Evolutionary conservation across 2,888 invertebrate genomes (phyloP), one percentile per base, ranked within the genome.

Genomic region (Nomada goodeniana): DNA sequence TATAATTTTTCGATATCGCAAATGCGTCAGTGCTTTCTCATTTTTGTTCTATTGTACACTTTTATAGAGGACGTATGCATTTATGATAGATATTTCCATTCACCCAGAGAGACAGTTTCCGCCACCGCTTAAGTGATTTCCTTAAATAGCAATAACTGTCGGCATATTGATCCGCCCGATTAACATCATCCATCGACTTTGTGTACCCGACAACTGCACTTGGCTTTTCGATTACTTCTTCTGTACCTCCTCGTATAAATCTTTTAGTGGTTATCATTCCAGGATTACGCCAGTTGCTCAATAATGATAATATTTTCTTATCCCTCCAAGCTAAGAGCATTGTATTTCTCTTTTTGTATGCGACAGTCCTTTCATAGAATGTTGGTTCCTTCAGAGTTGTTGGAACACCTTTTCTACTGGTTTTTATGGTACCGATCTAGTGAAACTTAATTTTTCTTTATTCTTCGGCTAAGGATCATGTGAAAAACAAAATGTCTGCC

Each of bases 401-500:
- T 73, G 84, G 85, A 72, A 87, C 55, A 70, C 80, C 84, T 82
- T 87, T 87, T 76, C 82, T 77, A 77, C 88, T 88, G 20, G 68
- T 64, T 81, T 80, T 52, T 68, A 86, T 84, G 15, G 84, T 88
- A 44, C 80, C 87, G 42, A 84, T 87, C 44, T 83, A 50, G 68
- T 87, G 82, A 65, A 84, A 84, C 59, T 84, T 85, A 63, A 85
- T 50, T 80, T 83, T 70, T 29, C 50, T 57, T n/a, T 88, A 71
- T 84, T 81, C 70, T 57, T 73, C 29, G 55, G 76, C 77, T 61
- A 76, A 76, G n/a, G 63, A 13, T 71, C 23, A 23, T 23, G 23
- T 23, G 23, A 23, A 23, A 23, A 23, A 23, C 23, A 23, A 23
- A 23, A 23, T 23, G 23, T 23, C 23, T 23, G 0, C 23, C 0